Conservation (phyloP, 2,797 vertebrate species). For the Acanthurus leucopareius region DNA sequence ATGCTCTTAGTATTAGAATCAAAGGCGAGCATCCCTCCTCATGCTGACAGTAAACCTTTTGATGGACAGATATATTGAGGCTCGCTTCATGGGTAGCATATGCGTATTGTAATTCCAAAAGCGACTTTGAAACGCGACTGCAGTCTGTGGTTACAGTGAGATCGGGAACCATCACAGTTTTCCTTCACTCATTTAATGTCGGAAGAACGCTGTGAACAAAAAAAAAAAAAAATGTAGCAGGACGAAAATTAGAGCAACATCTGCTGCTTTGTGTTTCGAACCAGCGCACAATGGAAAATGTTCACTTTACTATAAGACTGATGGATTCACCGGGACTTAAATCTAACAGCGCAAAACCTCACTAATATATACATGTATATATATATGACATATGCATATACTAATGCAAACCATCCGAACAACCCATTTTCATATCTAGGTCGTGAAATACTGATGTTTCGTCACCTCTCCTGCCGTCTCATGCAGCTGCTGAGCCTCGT, state of each 20-base stretch:
- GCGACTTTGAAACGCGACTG: slow-evolving; percentile 63
- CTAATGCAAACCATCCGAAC: too few species aligned
- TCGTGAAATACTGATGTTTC: too few species aligned
- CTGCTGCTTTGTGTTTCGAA: slow-evolving; percentile 10
- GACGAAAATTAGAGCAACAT: slow-evolving; percentile 32
- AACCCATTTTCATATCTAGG: too few species aligned
- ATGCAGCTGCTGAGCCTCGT: too few species aligned
- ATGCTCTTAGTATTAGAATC: slow-evolving; percentile 90
- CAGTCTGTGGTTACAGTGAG: slow-evolving; percentile 54
- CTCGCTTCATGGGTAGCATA: slow-evolving; percentile 71
- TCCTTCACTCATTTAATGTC: slow-evolving; percentile 26
- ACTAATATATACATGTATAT: too few species aligned
- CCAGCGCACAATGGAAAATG: slow-evolving; percentile 3
- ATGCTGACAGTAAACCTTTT: slow-evolving; percentile 79
- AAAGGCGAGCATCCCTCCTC: slow-evolving; percentile 80
- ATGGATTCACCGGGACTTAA: neutral
- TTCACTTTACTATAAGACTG: slow-evolving; percentile 5
- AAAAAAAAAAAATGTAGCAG: slow-evolving; percentile 27
- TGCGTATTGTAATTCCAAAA: slow-evolving; percentile 71
- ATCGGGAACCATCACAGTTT: slow-evolving; percentile 38
- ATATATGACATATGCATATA: too few species aligned
- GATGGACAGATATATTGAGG: slow-evolving; percentile 81
- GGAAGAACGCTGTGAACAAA: slow-evolving; percentile 39
- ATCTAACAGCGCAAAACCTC: too few species aligned
- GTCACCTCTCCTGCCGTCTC: too few species aligned